Conservation (phyloP, 2,888 invertebrate species). For the Drosophila algonquin region DNA sequence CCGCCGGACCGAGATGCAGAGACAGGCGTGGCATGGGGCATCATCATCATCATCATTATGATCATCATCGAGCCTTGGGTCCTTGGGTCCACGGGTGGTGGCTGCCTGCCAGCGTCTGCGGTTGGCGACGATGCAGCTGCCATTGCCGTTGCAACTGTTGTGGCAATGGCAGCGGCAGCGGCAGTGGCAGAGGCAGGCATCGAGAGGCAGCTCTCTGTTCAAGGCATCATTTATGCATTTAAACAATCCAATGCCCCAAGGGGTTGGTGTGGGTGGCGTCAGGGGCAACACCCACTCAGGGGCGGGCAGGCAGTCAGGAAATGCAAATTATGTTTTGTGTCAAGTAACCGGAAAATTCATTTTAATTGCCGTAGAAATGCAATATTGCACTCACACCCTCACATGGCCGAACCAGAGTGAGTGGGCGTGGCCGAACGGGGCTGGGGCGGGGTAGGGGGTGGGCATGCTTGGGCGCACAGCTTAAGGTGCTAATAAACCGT, state of each 20-base stretch:
- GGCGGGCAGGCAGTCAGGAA: slow-evolving; percentile 58
- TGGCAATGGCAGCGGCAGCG: slow-evolving; percentile 13
- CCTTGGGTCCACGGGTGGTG: slow-evolving; percentile 53
- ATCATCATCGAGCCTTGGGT: slow-evolving; percentile 2
- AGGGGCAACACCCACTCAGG: slow-evolving; percentile 26
- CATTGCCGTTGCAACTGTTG: too few species aligned
- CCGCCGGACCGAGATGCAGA: neutral
- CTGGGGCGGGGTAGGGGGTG: neutral
- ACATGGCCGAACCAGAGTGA: neutral
- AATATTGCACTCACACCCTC: slow-evolving; percentile 63
- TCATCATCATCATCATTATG: slow-evolving; percentile 32
- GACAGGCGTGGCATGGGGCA: neutral
- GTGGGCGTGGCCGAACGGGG: neutral
- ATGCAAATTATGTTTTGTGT: slow-evolving; percentile 83
- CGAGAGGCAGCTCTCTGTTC: slow-evolving; percentile 2
- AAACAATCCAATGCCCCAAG: slow-evolving; percentile 58
- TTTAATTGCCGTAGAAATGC: slow-evolving; percentile 82
- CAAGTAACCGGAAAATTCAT: slow-evolving; percentile 83
- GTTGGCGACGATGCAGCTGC: slow-evolving; percentile 27
- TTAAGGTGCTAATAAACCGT: slow-evolving; percentile 64
- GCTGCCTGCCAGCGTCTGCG: slow-evolving; percentile 56
- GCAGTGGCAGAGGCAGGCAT: slow-evolving; percentile 19
- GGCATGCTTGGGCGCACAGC: neutral
- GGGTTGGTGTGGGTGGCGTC: neutral
- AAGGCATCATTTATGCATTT: slow-evolving; percentile 70